Percentiles rank a stretch among this genome's conserved stretches.
These are phyloP conservation scores for Rhizomys pruinosus DNA, from an alignment of 2,113 vertebrate species.

Conservation along the genomic window DNA sequence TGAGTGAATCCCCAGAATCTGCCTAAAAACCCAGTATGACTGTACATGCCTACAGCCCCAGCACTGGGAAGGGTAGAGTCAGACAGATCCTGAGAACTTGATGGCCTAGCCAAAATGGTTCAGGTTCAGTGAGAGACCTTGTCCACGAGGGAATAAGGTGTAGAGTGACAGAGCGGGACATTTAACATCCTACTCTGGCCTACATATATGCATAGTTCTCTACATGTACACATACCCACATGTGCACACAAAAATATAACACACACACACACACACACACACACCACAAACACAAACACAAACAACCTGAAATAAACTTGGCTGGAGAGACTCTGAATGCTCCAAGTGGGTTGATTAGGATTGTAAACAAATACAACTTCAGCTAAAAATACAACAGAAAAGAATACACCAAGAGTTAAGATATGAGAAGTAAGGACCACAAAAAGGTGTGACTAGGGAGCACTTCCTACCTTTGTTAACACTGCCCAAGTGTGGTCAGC, in stretches of 20 bases:
- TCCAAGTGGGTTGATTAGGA: background rate
- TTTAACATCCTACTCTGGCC: background rate
- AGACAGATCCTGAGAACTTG: background rate
- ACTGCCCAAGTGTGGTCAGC: background rate
- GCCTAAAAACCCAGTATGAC: no score
- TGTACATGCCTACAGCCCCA: background rate
- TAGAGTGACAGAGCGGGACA: background rate
- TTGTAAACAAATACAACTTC: background rate
- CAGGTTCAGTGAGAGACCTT: background rate
- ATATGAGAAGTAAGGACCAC: no score
- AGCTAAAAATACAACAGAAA: background rate
- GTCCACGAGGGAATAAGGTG: background rate
- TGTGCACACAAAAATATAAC: background rate
- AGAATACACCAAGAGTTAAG: background rate
- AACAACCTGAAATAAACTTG: background rate
- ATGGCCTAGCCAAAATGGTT: background rate
- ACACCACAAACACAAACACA: background rate
- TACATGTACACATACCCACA: no score
- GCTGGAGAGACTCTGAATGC: background rate
- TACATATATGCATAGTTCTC: no score
- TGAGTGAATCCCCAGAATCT: no score
- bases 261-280: background rate
- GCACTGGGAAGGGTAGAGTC: background rate
- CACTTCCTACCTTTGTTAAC: background rate
- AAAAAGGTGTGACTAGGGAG: background rate